Base-by-base conservation (phyloP, 2,113 vertebrate species). In the Ceyx melanurus region DNA sequence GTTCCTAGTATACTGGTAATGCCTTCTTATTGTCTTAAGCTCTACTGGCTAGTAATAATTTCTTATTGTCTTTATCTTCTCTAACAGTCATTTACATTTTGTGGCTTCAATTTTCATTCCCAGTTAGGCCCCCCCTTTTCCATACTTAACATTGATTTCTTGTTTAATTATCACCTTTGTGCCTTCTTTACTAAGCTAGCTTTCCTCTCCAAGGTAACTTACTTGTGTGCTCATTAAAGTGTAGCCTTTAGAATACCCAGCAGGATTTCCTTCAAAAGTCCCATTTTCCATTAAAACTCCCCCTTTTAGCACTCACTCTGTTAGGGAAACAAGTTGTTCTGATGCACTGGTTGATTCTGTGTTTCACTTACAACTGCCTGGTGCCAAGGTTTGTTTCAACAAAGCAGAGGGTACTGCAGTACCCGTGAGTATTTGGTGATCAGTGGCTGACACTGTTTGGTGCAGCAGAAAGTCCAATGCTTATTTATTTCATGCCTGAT, bases 101-200 rank as follows among this genome's bases (percentile, higher is more conserved):
- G 46, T 74, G 80, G 68, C 89, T 95, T 82, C 37, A 91, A 86
- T 91, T 95, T 88, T 88, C 75, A 58, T 77, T 89, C 85, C 77
- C 46, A 70, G 50, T 80, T 95, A 94, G 86, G 78, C 26, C 29
- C 64, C 64, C 81, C 51, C 67, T 90, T 94, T 96, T 88, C 79
- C 79, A 89, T 90, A 95, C 26, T 95, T 91, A 95, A 89, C 60
- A 95, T 83, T 92, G 94, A 95, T 95, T 95, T 94, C 87, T 92
- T 88, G 75, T 88, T 95, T 95, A 95, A 94, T 96, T 96, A 95
- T 95, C 94, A 95, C 90, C 85, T 96, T 83, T 92, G 82, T 74
- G 72, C 75, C 31, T 56, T 71, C 88, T 89, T 94, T 82, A 91
- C 75, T 77, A 83, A 65, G 60, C 85, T 76, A 80, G 75, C 72